These are phyloP conservation scores for Boleophthalmus pectinirostris DNA, from an alignment of 2,113 vertebrate genomes.

Conservation along the genomic window DNA sequence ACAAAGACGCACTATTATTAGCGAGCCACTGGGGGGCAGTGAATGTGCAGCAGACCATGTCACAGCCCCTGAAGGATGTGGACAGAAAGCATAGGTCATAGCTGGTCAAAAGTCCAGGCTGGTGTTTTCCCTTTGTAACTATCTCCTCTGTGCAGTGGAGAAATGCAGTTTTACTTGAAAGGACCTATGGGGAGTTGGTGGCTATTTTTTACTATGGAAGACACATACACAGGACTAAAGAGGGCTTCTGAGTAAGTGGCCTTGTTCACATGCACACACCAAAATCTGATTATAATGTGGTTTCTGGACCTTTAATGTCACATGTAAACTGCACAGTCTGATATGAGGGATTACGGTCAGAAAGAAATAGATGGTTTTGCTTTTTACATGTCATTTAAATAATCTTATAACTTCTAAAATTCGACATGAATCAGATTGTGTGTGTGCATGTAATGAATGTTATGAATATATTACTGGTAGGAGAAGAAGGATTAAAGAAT, in stretches of 20 bases:
- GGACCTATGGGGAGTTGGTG: background rate
- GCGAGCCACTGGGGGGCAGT: constrained; percentile 80
- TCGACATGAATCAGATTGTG: too few relatives aligned
- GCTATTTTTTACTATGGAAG: background rate
- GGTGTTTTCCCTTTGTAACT: constrained; percentile 21
- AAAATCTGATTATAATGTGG: too few relatives aligned
- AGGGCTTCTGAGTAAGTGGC: background rate
- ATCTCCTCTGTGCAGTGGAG: constrained; percentile 20
- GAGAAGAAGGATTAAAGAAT: too few relatives aligned
- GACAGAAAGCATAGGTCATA: constrained; percentile 71
- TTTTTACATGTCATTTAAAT: too few relatives aligned
- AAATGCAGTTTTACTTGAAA: background rate
- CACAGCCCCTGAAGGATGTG: constrained; percentile 40
- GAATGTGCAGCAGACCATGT: constrained; percentile 55
- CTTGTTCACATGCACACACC: too few relatives aligned
- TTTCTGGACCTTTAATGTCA: too few relatives aligned
- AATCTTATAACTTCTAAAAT: too few relatives aligned
- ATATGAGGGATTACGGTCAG: too few relatives aligned
- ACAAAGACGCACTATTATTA: constrained; percentile 50
- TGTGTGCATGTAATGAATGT: too few relatives aligned
- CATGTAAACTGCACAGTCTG: too few relatives aligned
- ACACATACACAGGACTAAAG: background rate
- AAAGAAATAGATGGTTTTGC: too few relatives aligned
- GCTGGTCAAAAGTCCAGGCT: constrained; percentile 51
- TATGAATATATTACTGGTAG: too few relatives aligned